Evolutionary conservation across 2,888 invertebrate species (phyloP), one percentile per base, ranked within the genome.

Genomic region (Eremobia ochroleuca): DNA sequence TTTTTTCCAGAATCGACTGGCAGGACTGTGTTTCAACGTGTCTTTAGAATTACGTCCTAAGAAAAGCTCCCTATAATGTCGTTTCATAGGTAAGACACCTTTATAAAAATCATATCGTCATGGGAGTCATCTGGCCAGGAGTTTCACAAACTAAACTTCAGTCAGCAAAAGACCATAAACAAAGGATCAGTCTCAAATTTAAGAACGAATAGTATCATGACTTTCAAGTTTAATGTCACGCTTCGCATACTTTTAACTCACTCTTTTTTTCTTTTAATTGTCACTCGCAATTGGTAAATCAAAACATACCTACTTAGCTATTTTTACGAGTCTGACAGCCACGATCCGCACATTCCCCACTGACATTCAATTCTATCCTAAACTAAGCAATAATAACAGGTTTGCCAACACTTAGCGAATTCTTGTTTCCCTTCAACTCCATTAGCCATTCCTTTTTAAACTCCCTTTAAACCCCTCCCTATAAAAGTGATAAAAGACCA

Each of bases 171-270:
- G 52, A 52, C 1, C 52, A 25, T 25, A 25, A 8, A 52, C 25
- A 25, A 52, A 25, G 71, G 31, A 34, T 21, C 5, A 43, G 2
- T 43, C 55, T 49, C n/a, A 61, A 76, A 49, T 31, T 40, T 8
- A 15, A 34, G 18, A 34, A 0, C 3, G 1, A 21, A 43, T 49
- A 21, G 2, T n/a, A 31, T n/a, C 31, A 73, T 21, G 62, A 55
- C 46, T 72, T n/a, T 62, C 52, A 52, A 9, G 15, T 75, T 73
- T 64, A 25, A 34, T 40, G 11, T 34, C 74, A 78, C 49, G 75
- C 40, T 49, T 28, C 25, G 40, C 4, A 58, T 58, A 73, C 58
- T 58, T n/a, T n/a, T 31, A 62, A 9, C 34, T 5, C 6, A 0
- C 6, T 59, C 6, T 59, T 31, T 77, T 37, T 49, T 43, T 34